Base-by-base conservation (phyloP, 1,140 invertebrate species). In the Drosophila albomicans region DNA sequence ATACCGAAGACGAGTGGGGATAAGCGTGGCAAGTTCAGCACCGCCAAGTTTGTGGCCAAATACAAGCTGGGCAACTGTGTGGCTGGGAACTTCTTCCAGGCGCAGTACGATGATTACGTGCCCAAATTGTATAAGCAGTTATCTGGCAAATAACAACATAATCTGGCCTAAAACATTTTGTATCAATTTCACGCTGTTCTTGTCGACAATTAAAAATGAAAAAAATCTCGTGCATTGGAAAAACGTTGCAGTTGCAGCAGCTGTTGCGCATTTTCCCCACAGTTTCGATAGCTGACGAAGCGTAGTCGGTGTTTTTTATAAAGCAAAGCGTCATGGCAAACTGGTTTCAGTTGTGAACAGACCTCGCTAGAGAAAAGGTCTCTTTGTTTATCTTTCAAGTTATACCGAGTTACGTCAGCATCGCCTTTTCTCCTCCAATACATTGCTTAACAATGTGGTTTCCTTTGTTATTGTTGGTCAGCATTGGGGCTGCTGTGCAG, bases 71-170 rank as follows among this genome's bases (percentile, higher is more conserved):
- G 96, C 5, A 91, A 95, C 73, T 97, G 97, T 0, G 93, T 99
- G 52, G 97, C 97, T 49, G 98, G 96, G 6, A 99, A 98, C 89
- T 96, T 98, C 88, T 99, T 95, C 81, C 96, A 96, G 91, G 98
- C 98, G 3, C 94, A 98, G 90, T 99, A 94, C 86, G 98, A 99
- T 92, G 96, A 97, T 79, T 99, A 98, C 80, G 97, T 99, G 4
- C 97, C 97, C 0, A 94, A 71, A 52, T 35, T 88, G 13, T 89
- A 88, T 38, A 88, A 84, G 46, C 81, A 82, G 16, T 63, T 90
- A 7, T 79, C 86, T 78, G 35, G 95, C 95, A 13, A 93, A 95
- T 20, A 81, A 38, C 7, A 10, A 38, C 7, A 10, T 38, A 10
- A 10, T 10, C 20, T 25, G 20, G 3, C 20, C 20, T 25, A 25